Evolutionary conservation across 2,113 vertebrate species (phyloP).

Genomic region (Brachypteracias leptosomus): DNA sequence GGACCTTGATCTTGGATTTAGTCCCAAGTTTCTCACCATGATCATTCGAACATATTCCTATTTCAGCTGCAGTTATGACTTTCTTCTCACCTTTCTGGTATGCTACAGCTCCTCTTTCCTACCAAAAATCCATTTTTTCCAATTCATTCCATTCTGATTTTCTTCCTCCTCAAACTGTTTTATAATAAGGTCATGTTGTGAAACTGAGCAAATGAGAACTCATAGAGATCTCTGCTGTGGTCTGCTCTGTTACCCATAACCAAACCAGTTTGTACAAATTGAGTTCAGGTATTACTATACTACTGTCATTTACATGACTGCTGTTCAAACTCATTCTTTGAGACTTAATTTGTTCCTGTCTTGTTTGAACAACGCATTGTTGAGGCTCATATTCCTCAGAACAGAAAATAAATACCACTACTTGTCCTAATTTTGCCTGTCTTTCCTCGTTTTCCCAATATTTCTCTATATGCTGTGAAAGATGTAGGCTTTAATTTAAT

Average conservation of each 20-base stretch:
- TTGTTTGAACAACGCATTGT: background rate
- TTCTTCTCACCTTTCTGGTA: background rate
- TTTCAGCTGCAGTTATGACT: background rate
- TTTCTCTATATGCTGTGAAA: background rate
- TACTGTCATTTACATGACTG: background rate
- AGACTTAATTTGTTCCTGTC: background rate
- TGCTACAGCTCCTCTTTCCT: background rate
- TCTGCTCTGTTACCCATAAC: background rate
- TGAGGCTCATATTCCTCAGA: background rate
- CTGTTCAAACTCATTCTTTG: background rate
- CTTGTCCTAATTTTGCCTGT: background rate
- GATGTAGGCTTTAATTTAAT: background rate
- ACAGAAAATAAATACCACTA: background rate
- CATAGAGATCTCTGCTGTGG: background rate
- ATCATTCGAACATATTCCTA: background rate
- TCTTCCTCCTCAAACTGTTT: background rate
- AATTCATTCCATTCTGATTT: background rate
- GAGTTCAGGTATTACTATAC: background rate
- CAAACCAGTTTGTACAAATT: background rate
- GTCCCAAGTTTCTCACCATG: background rate
- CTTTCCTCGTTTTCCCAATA: background rate
- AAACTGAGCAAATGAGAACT: background rate
- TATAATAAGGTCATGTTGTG: background rate
- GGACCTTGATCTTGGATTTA: background rate
- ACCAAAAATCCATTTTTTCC: background rate